Percentiles rank a stretch among this genome's conserved stretches.
These are phyloP conservation scores for Drosophila tropicalis DNA, from an alignment of 1,140 invertebrate species.

Conservation along the genomic window DNA sequence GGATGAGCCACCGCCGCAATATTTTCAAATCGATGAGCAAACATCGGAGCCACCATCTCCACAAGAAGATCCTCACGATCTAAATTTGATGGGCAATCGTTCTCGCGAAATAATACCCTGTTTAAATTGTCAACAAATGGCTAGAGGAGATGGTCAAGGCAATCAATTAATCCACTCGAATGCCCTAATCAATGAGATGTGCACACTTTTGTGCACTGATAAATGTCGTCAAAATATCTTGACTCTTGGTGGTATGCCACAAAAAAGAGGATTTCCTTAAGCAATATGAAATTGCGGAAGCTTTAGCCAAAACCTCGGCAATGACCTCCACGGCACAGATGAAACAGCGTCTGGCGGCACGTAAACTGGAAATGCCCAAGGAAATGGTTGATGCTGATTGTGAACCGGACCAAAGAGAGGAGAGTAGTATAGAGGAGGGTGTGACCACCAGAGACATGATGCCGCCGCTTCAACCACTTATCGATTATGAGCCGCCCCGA, in stretches of 20 bases:
- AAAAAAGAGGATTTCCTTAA: slow-evolving; percentile 83
- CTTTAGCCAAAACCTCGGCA: slow-evolving; percentile 85
- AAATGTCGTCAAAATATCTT: slow-evolving; percentile 62
- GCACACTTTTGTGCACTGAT: slow-evolving; percentile 64
- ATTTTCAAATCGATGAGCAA: slow-evolving; percentile 52
- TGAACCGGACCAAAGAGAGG: slow-evolving; percentile 2
- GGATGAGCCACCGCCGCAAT: slow-evolving; percentile 62
- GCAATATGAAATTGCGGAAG: slow-evolving; percentile 85
- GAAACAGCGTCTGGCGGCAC: slow-evolving; percentile 84
- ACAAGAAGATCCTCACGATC: slow-evolving; percentile 15
- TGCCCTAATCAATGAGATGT: slow-evolving; percentile 71
- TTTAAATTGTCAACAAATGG: slow-evolving; percentile 54
- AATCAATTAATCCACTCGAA: slow-evolving; percentile 18
- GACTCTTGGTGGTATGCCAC: slow-evolving; percentile 55
- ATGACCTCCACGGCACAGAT: slow-evolving; percentile 85
- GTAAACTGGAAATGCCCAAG: slow-evolving; percentile 83
- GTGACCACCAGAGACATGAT: slow-evolving; percentile 66
- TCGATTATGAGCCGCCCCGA: slow-evolving; percentile 86
- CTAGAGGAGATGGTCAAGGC: neutral
- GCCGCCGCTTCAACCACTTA: slow-evolving; percentile 45
- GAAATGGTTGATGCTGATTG: slow-evolving; percentile 68
- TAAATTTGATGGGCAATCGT: slow-evolving; percentile 42
- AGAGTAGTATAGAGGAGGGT: slow-evolving; percentile 27
- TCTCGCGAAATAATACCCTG: slow-evolving; percentile 44
- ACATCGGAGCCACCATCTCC: slow-evolving; percentile 54